Conservation (phyloP, 1,140 invertebrate genomes). For the Aphaenogaster ashmeadi region DNA sequence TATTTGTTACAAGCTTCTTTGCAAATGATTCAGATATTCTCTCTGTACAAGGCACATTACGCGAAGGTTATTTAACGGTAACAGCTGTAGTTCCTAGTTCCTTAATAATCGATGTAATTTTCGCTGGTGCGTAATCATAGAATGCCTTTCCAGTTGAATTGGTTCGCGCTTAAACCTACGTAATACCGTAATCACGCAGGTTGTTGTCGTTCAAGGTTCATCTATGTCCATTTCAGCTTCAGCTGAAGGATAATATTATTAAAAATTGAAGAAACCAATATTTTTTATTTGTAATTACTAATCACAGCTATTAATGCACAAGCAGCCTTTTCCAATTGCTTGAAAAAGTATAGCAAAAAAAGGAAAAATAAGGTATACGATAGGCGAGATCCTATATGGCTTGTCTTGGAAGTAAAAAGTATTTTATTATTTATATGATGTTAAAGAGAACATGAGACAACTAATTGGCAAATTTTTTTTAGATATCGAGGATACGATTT, state of each 20-base stretch:
- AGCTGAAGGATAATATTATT: conserved; percentile 1
- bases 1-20: conserved; percentile 4
- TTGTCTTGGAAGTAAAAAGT: background rate
- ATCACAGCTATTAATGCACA: background rate
- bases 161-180: conserved; percentile 1
- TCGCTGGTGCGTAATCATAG: conserved; percentile 1
- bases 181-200: background rate
- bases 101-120: conserved; percentile 32
- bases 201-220: conserved; percentile 32
- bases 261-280: background rate
- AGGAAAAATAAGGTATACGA: background rate
- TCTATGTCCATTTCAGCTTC: background rate
- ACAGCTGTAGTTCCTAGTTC: conserved; percentile 20
- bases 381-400: background rate
- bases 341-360: background rate
- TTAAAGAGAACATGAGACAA: background rate
- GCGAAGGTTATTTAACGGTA: conserved; percentile 28
- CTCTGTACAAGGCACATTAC: background rate
- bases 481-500: background rate
- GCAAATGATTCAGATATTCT: background rate
- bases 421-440: conserved; percentile 1
- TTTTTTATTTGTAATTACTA: background rate
- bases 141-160: conserved; percentile 16
- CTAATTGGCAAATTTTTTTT: background rate
- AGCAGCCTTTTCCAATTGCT: background rate